Percentiles rank a stretch among this genome's conserved stretches.
phyloP scores from a whole-genome alignment of 2,888 invertebrate genomes.

The Cryptosula pallasiana region DNA sequence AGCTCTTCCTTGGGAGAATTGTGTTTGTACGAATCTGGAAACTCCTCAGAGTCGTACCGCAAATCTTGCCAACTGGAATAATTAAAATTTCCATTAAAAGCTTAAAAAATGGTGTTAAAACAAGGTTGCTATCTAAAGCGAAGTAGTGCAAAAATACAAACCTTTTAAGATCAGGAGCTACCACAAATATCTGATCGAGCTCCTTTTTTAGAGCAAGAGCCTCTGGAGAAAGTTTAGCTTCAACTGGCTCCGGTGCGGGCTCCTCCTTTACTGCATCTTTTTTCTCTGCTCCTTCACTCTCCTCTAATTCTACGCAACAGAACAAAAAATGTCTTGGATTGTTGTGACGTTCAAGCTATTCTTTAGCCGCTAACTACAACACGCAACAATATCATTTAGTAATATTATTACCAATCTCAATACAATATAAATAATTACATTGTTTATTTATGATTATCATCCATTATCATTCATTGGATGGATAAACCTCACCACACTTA shows the following conservation, averaged over 20 bases:
- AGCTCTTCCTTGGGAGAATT: slow-evolving; percentile 50
- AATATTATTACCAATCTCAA: too few species aligned
- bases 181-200: slow-evolving; percentile 42
- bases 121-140: background rate
- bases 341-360: too few species aligned
- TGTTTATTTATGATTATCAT: too few species aligned
- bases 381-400: too few species aligned
- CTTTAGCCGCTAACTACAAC: too few species aligned
- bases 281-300: slow-evolving; percentile 14
- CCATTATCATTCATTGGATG: too few species aligned
- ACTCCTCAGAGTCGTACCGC: slow-evolving; percentile 46
- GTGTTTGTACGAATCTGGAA: slow-evolving; percentile 48
- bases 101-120: background rate
- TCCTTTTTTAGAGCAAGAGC: slow-evolving; percentile 43
- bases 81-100: too few species aligned
- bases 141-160: slow-evolving; percentile 24
- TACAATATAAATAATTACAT: too few species aligned
- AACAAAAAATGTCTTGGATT: too few species aligned
- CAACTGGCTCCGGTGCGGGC: background rate
- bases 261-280: background rate
- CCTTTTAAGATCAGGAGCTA: slow-evolving; percentile 34
- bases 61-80: slow-evolving; percentile 10
- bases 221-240: slow-evolving; percentile 33
- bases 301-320: slow-evolving; percentile 1
- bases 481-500: too few species aligned